Evolutionary conservation across 2,888 invertebrate species (phyloP).

Genomic region (Masnerella sp.): DNA sequence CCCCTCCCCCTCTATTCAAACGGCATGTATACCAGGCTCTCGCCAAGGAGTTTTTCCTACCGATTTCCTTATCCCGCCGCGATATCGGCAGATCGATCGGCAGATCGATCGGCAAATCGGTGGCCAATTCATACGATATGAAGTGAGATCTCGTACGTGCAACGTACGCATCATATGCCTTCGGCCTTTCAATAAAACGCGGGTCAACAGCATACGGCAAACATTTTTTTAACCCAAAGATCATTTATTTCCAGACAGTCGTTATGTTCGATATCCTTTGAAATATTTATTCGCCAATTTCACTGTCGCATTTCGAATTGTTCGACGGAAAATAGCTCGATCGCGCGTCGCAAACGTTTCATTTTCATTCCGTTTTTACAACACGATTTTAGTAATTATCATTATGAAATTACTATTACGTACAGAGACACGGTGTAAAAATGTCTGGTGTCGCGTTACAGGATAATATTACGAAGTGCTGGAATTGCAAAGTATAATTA

Average conservation of each 20-base stretch:
- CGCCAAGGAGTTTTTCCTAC: constrained; percentile 43
- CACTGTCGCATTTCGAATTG: too few relatives aligned
- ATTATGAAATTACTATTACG: too few relatives aligned
- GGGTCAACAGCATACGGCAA: constrained; percentile 25
- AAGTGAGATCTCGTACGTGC: constrained; percentile 36
- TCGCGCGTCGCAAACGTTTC: too few relatives aligned
- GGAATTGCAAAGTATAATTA: too few relatives aligned
- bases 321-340: too few relatives aligned
- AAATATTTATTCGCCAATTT: too few relatives aligned
- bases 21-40: constrained; percentile 39
- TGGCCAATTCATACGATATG: constrained; percentile 41
- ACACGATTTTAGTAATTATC: too few relatives aligned
- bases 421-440: too few relatives aligned
- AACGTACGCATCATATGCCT: constrained; percentile 17
- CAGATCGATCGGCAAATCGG: constrained; percentile 45
- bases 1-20: constrained; percentile 10
- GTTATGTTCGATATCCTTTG: too few relatives aligned
- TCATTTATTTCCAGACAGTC: constrained; percentile 3
- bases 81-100: constrained; percentile 17
- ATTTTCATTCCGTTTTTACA: too few relatives aligned
- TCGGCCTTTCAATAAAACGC: constrained; percentile 31
- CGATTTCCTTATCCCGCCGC: constrained; percentile 26
- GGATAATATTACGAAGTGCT: too few relatives aligned
- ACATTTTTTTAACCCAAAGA: constrained; percentile 9
- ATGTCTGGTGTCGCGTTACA: too few relatives aligned